Conservation (phyloP, 2,888 invertebrate genomes). For the Nomada lathburiana region DNA sequence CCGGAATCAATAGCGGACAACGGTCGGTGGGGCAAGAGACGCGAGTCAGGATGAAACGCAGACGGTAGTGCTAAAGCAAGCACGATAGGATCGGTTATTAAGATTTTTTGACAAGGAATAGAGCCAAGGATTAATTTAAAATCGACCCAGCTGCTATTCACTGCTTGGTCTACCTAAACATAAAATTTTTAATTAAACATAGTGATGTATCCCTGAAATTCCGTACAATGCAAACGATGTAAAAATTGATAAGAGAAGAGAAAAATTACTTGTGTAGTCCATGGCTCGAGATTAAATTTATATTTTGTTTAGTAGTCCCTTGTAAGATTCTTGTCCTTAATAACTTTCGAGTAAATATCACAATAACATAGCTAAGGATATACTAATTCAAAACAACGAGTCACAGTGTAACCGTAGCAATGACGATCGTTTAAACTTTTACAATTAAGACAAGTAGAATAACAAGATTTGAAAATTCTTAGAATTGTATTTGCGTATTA, state of each 20-base stretch:
- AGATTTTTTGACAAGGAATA: conserved; percentile 39
- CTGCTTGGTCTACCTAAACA: neutral
- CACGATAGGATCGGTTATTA: conserved; percentile 59
- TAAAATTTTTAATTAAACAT: neutral
- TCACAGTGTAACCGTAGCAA: neutral
- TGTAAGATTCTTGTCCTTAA: neutral
- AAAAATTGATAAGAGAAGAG: too few relatives aligned
- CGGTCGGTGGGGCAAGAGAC: conserved; percentile 73
- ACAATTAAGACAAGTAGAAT: neutral
- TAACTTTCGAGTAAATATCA: neutral
- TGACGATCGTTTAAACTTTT: neutral
- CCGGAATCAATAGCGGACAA: conserved; percentile 83
- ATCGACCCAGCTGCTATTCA: neutral
- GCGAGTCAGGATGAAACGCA: conserved; percentile 69
- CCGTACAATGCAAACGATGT: too few relatives aligned
- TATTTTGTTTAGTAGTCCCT: neutral
- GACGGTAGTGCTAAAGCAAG: conserved; percentile 64
- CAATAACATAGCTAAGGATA: neutral
- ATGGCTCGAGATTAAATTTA: neutral
- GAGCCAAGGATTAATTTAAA: neutral
- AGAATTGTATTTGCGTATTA: neutral
- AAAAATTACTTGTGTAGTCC: neutral
- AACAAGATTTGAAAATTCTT: conserved; percentile 9
- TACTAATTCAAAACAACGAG: conserved; percentile 17
- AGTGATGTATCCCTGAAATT: too few relatives aligned